phyloP scores from a whole-genome alignment of 2,888 invertebrate genomes.

The Zaprionus bogoriensis region DNA sequence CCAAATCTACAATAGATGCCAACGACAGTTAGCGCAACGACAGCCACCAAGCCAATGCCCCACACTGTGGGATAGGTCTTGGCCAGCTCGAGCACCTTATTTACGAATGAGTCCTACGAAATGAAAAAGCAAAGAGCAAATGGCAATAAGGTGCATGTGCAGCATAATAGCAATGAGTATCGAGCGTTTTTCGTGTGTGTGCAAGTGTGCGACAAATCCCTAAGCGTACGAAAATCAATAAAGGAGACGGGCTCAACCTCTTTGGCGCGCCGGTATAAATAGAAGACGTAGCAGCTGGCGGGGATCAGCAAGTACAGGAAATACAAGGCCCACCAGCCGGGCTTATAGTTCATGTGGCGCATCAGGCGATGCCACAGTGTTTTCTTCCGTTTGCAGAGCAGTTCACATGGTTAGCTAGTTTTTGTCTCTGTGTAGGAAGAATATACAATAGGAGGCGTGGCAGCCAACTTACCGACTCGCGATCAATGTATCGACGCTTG shows the following conservation, averaged over 20 bases:
- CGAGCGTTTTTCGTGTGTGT: conserved; percentile 15
- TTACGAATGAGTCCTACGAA: conserved; percentile 90
- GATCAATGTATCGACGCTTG: conserved; percentile 91
- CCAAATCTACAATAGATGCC: conserved; percentile 78
- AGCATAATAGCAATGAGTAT: conserved; percentile 26
- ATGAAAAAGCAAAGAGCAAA: conserved; percentile 50
- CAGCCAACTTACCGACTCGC: conserved; percentile 89
- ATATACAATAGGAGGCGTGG: neutral
- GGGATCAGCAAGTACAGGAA: conserved; percentile 90
- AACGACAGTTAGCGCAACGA: conserved; percentile 90
- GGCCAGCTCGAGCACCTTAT: conserved; percentile 89
- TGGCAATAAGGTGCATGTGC: conserved; percentile 61
- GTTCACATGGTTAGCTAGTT: conserved; percentile 26
- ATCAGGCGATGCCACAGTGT: conserved; percentile 90
- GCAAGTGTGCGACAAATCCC: conserved; percentile 2
- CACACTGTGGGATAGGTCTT: conserved; percentile 95
- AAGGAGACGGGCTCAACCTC: conserved; percentile 85
- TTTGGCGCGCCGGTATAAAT: conserved; percentile 85
- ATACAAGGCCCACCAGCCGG: conserved; percentile 92
- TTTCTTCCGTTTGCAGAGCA: conserved; percentile 81
- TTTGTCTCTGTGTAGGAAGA: neutral
- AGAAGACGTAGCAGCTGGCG: conserved; percentile 87
- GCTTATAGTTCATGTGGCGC: conserved; percentile 89
- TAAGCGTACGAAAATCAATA: too few relatives aligned
- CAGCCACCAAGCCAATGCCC: conserved; percentile 91